These are phyloP conservation scores for Eristalinus aeneus DNA, from an alignment of 2,888 invertebrate genomes.

Conservation along the genomic window DNA sequence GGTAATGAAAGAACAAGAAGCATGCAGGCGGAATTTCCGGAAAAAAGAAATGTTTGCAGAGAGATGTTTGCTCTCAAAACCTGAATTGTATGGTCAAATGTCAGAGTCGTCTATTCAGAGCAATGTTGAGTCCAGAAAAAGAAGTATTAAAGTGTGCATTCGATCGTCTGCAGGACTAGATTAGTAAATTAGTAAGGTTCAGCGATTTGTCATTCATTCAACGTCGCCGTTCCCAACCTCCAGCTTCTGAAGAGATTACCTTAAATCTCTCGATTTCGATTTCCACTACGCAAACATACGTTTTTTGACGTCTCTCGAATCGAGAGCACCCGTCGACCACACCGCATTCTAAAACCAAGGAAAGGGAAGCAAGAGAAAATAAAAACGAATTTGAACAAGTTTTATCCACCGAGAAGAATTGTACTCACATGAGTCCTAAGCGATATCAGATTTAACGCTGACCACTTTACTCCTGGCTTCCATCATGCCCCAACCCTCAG, in stretches of 20 bases:
- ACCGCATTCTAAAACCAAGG: not conserved
- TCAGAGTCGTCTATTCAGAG: no score
- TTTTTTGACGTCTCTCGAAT: slow-evolving; percentile 16
- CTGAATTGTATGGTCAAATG: no score
- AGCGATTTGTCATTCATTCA: not conserved
- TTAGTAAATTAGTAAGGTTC: not conserved
- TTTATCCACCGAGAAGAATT: slow-evolving; percentile 68
- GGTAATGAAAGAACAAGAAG: no score
- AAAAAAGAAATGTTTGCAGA: no score
- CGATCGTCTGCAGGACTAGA: not conserved
- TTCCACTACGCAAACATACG: slow-evolving; percentile 14
- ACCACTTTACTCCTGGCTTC: slow-evolving; percentile 60
- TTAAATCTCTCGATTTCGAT: slow-evolving; percentile 51
- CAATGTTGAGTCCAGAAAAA: no score
- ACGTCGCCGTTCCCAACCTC: not conserved
- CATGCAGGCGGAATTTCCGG: no score
- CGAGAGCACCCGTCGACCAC: not conserved
- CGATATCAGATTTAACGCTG: slow-evolving; percentile 69
- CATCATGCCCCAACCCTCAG: slow-evolving; percentile 36
- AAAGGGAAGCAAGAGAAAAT: not conserved
- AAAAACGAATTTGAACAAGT: slow-evolving; percentile 35
- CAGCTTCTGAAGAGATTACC: slow-evolving; percentile 46
- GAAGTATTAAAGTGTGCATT: no score
- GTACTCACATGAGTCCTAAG: slow-evolving; percentile 65
- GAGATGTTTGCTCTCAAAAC: no score